Conservation (phyloP, 2,113 vertebrate genomes). For the Pituophis catenifer region DNA sequence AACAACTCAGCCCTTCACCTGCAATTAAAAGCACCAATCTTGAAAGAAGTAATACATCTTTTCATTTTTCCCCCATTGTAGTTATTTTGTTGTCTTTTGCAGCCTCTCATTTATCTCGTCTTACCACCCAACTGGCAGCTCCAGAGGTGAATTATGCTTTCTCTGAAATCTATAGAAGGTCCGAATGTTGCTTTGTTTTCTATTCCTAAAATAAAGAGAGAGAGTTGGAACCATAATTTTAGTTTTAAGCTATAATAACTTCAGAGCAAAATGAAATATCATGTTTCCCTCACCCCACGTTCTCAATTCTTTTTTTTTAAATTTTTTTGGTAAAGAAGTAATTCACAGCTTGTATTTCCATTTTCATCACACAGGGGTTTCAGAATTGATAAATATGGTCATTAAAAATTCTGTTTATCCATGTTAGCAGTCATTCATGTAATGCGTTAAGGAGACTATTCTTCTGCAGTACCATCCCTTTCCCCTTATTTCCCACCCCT, state of each 20-base stretch:
- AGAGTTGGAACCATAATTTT: conserved; percentile 33
- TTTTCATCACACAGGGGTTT: conserved; percentile 30
- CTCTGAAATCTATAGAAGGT: conserved; percentile 40
- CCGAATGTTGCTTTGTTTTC: conserved; percentile 20
- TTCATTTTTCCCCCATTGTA: background rate
- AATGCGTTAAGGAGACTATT: background rate
- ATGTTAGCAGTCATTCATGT: background rate
- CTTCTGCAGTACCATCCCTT: no score
- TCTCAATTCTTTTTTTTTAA: conserved; percentile 18
- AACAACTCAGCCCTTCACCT: background rate
- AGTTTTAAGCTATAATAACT: conserved; percentile 38
- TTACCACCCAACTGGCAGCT: conserved; percentile 42
- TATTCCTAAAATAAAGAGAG: conserved; percentile 32
- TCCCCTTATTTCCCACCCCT: no score
- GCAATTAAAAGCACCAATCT: background rate
- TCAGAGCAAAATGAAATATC: conserved; percentile 10
- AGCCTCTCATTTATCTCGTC: conserved; percentile 51
- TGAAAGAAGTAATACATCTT: background rate
- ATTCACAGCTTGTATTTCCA: conserved; percentile 17
- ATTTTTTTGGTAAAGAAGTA: background rate
- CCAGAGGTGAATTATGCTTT: conserved; percentile 35
- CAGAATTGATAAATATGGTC: conserved; percentile 27
- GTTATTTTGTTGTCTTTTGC: conserved; percentile 31
- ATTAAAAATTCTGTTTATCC: conserved; percentile 16
- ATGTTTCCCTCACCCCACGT: background rate